phyloP scores from a whole-genome alignment of 92 coral and sea anemone genomes.

The Scolanthus callimorphus region DNA sequence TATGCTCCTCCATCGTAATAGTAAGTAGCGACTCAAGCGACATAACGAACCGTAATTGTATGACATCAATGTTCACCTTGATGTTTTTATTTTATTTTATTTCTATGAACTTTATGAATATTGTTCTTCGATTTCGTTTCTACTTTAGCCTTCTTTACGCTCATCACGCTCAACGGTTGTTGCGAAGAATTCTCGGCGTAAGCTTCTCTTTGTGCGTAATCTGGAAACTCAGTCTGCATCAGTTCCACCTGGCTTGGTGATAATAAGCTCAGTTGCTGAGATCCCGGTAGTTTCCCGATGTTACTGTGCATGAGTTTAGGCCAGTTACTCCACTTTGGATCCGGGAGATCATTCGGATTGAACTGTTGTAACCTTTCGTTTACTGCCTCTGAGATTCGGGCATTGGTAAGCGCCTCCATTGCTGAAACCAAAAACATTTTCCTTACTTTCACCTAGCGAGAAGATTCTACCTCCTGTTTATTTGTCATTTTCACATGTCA shows the following conservation, averaged over 20 bases:
- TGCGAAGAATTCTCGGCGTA: not conserved
- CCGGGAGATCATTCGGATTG: conserved; percentile 53
- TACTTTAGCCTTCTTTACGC: not conserved
- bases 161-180: conserved; percentile 2
- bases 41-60: too few relatives aligned
- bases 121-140: not conserved
- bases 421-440: not conserved
- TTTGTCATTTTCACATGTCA: too few relatives aligned
- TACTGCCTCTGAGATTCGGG: not conserved
- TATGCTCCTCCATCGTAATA: too few relatives aligned
- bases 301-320: conserved; percentile 48
- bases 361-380: conserved; percentile 12
- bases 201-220: conserved; percentile 28
- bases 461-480: too few relatives aligned
- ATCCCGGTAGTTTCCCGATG: conserved; percentile 42
- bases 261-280: conserved; percentile 75
- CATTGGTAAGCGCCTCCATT: not conserved
- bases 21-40: too few relatives aligned
- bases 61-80: too few relatives aligned
- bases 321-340: conserved; percentile 44
- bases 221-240: conserved; percentile 86
- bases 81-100: too few relatives aligned
- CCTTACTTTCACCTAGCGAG: too few relatives aligned
- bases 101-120: too few relatives aligned
- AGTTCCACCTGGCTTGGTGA: conserved; percentile 80